Percentiles rank a stretch among this genome's conserved stretches.
Conservation (phyloP, 2,113 vertebrate genomes). For the Apus apus region DNA sequence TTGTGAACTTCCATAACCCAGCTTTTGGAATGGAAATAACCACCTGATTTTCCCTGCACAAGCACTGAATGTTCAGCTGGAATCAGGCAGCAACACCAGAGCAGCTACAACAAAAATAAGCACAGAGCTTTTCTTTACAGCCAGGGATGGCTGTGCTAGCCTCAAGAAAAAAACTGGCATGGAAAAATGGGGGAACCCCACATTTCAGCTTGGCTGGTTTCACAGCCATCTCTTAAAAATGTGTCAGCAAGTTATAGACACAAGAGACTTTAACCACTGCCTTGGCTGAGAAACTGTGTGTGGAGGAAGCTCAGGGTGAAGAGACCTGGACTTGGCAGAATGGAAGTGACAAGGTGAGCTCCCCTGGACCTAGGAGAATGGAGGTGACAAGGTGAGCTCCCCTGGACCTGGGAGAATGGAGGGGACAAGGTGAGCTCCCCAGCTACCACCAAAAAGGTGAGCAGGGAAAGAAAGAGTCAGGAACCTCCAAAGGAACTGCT, state of each 20-base stretch:
- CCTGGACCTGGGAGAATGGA: background rate
- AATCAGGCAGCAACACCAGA: background rate
- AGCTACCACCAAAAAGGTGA: background rate
- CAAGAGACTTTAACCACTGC: background rate
- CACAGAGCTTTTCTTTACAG: background rate
- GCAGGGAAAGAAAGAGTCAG: background rate
- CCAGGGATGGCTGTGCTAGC: background rate
- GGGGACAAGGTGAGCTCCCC: background rate
- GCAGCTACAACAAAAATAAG: background rate
- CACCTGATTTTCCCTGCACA: background rate
- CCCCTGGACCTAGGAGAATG: too few relatives aligned
- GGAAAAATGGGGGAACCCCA: background rate
- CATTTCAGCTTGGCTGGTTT: background rate
- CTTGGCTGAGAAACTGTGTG: background rate
- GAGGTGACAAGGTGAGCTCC: background rate
- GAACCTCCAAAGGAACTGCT: background rate
- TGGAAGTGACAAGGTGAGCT: background rate
- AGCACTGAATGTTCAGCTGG: background rate
- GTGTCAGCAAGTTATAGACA: background rate
- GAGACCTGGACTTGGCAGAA: background rate
- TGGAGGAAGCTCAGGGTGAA: background rate
- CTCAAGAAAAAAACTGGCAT: background rate
- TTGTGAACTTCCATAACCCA: constrained; percentile 55
- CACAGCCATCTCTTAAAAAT: background rate
- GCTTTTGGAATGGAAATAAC: constrained; percentile 49